Evolutionary conservation across 1,140 invertebrate species (phyloP), one percentile per base, ranked within the genome.

Genomic region (Hesperophylax magnus): DNA sequence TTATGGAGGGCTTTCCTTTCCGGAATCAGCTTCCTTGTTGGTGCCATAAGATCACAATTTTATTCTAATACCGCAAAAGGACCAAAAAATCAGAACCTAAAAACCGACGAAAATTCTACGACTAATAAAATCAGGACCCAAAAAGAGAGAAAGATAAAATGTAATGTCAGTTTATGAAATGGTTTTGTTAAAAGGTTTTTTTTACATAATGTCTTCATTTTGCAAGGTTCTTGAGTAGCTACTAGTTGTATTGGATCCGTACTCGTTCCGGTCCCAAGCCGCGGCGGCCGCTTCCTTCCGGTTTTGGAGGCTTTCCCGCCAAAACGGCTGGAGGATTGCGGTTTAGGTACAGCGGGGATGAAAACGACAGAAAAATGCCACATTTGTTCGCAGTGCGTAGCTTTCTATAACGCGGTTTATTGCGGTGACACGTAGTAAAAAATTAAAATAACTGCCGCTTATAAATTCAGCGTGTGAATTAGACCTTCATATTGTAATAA

Each of bases 321-420:
- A 72, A 20, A 72, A 22, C 34, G 69, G 34, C 69, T 72, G 39
- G 39, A 72, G 69, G 47, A 52, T 53, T 52, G 69, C 69, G 69
- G 69, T 72, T 72, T 53, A 20, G 34, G 69, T 52, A 20, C 69
- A 9, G 69, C 0, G n/a, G 47, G 69, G 69, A 72, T 53, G 47
- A 53, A 72, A 72, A n/a, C 52, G 69, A 52, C 69, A 72, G 34
- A 72, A 72, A 72, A 72, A 72, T 72, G 47, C 39, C 69, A 72
- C 34, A 72, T 72, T 72, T 52, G 24, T 72, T 18, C 20, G 69
- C 6, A 72, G 52, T 47, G 24, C 20, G 69, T 53, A 47, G 52
- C 34, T 11, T 52, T 52, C 7, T 14, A 47, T 72, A 52, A n/a
- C 34, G 39, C 15, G 47, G 69, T 72, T 72, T 72, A 72, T 47